Conservation (phyloP, 2,888 invertebrate species). For the Rhodophaea formosa region DNA sequence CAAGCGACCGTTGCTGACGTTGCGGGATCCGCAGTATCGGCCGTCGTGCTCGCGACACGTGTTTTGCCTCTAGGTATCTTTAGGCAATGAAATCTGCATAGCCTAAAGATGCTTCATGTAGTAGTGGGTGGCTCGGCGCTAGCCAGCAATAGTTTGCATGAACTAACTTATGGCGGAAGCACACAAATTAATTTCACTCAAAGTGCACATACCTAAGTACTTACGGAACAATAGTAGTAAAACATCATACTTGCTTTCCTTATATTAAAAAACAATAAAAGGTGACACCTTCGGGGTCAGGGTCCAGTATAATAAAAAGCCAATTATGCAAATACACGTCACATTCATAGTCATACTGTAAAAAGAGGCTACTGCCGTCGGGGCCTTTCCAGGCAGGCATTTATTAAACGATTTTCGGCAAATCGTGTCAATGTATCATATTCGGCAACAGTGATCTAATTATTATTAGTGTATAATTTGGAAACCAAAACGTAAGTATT, state of each 20-base stretch:
- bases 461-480: not conserved
- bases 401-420: not conserved
- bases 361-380: not conserved
- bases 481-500: not conserved
- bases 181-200: no score
- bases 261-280: not conserved
- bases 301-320: slow-evolving; percentile 26
- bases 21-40: no score
- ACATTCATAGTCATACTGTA: slow-evolving; percentile 15
- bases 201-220: not conserved
- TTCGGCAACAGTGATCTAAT: not conserved
- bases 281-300: slow-evolving; percentile 15
- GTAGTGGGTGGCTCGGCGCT: no score
- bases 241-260: not conserved
- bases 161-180: no score
- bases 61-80: no score
- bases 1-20: no score
- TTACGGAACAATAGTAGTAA: not conserved
- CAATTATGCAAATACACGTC: slow-evolving; percentile 26
- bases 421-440: not conserved
- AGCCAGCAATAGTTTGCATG: no score
- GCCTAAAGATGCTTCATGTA: no score
- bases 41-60: no score
- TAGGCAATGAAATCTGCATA: no score
- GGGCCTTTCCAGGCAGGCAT: not conserved